Conservation (phyloP, 2,797 vertebrate species). For the Simalia tracyae region DNA sequence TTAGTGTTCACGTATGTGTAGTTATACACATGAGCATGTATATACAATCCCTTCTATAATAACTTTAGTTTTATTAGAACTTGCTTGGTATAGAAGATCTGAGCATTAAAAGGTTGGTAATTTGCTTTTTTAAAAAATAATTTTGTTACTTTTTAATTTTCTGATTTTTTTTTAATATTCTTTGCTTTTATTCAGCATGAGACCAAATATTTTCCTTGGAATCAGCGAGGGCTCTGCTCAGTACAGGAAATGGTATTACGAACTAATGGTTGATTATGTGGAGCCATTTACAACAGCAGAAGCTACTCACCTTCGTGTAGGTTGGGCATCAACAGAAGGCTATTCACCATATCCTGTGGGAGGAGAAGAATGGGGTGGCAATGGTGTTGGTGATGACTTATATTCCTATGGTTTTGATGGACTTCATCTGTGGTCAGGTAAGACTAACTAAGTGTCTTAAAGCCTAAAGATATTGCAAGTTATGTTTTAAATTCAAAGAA, state of each 20-base stretch:
- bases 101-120: neutral
- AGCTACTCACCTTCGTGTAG: constrained; percentile 89
- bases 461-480: neutral
- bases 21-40: neutral
- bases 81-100: neutral
- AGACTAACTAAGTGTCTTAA: constrained; percentile 78
- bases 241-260: constrained; percentile 96
- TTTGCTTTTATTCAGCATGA: constrained; percentile 79
- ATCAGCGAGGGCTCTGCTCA: constrained; percentile 95
- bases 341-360: constrained; percentile 90
- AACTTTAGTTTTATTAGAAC: neutral
- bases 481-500: neutral
- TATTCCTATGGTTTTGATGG: constrained; percentile 95
- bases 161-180: neutral
- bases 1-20: neutral
- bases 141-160: neutral
- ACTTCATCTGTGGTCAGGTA: constrained; percentile 95
- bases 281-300: constrained; percentile 89
- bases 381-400: constrained; percentile 92
- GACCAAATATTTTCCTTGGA: constrained; percentile 93
- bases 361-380: constrained; percentile 93
- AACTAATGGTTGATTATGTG: constrained; percentile 89
- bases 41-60: neutral
- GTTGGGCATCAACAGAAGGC: constrained; percentile 93
- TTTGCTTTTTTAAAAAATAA: neutral